Evolutionary conservation across 1,140 invertebrate species (phyloP), one percentile per base, ranked within the genome.

Genomic region (Magallana gigas): DNA sequence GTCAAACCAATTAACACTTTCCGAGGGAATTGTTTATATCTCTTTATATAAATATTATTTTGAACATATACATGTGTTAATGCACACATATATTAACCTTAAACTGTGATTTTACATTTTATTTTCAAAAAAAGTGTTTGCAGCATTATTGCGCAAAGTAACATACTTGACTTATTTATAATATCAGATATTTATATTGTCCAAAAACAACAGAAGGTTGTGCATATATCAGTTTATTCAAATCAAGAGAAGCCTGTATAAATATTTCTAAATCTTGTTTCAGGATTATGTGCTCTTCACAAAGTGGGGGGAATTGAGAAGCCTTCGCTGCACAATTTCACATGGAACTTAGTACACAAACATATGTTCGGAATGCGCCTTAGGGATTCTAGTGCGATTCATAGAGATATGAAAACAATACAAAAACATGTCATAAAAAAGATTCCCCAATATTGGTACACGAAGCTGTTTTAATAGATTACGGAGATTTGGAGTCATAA

Each of bases 401-500:
- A 76, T 76, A 76, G 0, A 76, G 68, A 76, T 76, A 76, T 29
- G 68, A 76, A 76, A 76, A 76, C 68, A 76, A 76, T 76, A 76
- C 36, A 29, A 76, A 76, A 76, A 76, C 68, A 76, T 76, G 68
- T 76, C 68, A 76, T 76, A 76, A 76, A 62, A 48, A 76, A 76
- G 68, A 76, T 76, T 76, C 68, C 11, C 68, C 18, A 76, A 76
- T 76, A 76, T 76, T 76, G 18, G 23, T 76, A 76, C 23, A 48
- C 68, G 68, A 29, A 76, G 68, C 68, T 76, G 68, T 76, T 76
- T 76, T 76, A 76, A 76, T 76, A 76, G 68, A 76, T 76, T 76
- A 76, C 8, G 23, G 68, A 76, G 68, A 76, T 76, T 76, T 76
- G 14, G 68, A 76, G 23, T 76, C 68, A 76, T 76, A 76, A 76